Percentiles rank a stretch among this genome's conserved stretches.
Conservation (phyloP, 2,888 invertebrate species). For the Choristoneura rosaceana region DNA sequence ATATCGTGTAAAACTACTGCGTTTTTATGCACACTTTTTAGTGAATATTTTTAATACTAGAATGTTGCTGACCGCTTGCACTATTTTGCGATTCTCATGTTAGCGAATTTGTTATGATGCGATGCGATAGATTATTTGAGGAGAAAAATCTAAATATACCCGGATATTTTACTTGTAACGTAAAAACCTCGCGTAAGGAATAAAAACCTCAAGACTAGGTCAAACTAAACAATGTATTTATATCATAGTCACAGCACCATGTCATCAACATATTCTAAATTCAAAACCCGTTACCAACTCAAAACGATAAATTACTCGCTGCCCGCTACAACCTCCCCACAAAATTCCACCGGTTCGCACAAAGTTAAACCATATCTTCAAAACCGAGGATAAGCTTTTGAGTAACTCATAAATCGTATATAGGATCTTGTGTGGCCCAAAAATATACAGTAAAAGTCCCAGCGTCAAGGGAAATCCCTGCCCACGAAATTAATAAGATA, state of each 20-base stretch:
- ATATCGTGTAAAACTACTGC: not conserved
- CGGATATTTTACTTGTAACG: too few relatives aligned
- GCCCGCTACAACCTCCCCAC: not conserved
- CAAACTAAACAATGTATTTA: not conserved
- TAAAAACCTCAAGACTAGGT: not conserved
- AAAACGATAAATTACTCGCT: constrained; percentile 13
- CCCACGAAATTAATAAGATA: constrained; percentile 39
- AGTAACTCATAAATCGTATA: not conserved
- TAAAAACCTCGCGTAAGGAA: too few relatives aligned
- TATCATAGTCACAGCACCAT: not conserved
- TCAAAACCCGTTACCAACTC: constrained; percentile 6
- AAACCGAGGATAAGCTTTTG: not conserved
- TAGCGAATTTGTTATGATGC: too few relatives aligned
- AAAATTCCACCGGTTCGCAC: not conserved
- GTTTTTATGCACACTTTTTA: not conserved
- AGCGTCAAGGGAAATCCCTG: constrained; percentile 32
- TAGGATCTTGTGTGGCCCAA: not conserved
- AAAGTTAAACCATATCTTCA: not conserved
- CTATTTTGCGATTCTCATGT: too few relatives aligned
- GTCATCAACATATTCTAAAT: constrained; percentile 13
- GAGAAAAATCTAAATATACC: too few relatives aligned
- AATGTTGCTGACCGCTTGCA: too few relatives aligned
- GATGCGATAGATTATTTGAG: too few relatives aligned
- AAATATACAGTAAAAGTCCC: constrained; percentile 25
- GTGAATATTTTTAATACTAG: too few relatives aligned